Evolutionary conservation across 1,140 invertebrate genomes (phyloP).

Genomic region (Batillaria attramentaria): DNA sequence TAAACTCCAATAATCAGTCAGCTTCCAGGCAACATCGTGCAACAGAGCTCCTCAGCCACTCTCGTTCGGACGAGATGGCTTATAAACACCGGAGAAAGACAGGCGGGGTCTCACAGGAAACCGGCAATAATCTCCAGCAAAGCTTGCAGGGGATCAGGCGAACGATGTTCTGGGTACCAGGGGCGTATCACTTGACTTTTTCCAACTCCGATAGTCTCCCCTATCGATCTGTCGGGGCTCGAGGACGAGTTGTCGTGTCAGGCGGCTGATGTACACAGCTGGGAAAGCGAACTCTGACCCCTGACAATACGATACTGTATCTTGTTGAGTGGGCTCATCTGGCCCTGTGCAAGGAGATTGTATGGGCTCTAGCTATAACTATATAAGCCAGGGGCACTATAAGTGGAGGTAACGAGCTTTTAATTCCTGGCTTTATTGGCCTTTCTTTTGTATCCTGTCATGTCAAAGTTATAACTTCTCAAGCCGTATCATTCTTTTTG

Average conservation of each 20-base stretch:
- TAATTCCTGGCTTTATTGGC: too few relatives aligned
- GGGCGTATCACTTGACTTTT: neutral
- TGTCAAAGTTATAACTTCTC: too few relatives aligned
- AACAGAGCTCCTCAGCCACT: neutral
- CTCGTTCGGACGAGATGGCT: neutral
- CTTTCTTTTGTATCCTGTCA: too few relatives aligned
- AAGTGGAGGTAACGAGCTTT: too few relatives aligned
- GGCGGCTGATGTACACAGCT: neutral
- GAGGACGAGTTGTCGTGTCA: neutral
- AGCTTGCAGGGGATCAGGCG: neutral
- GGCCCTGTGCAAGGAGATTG: too few relatives aligned
- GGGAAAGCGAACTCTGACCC: too few relatives aligned
- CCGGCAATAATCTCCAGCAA: neutral
- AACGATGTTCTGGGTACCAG: neutral
- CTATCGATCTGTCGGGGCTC: neutral
- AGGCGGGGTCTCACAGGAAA: neutral
- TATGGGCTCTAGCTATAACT: too few relatives aligned
- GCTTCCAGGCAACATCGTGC: neutral
- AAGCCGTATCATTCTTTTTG: too few relatives aligned
- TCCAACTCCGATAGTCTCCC: neutral
- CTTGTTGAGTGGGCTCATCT: too few relatives aligned
- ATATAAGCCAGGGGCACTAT: too few relatives aligned
- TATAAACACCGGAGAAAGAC: neutral
- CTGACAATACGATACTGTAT: too few relatives aligned
- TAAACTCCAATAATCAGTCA: neutral